Evolutionary conservation across 2,888 invertebrate genomes (phyloP).

Genomic region (Apodemia duryi): DNA sequence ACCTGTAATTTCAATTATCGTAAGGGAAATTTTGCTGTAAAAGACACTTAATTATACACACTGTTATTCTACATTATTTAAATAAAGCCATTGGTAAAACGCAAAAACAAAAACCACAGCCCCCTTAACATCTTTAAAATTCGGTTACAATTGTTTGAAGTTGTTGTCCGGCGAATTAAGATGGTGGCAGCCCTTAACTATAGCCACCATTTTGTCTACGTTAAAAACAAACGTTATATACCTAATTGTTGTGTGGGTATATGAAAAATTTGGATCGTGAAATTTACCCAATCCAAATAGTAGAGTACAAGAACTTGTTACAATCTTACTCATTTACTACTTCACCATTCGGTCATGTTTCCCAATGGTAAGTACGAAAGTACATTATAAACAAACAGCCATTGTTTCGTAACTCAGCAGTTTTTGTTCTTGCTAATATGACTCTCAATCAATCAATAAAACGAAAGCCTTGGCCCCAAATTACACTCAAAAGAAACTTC

Average conservation of each 20-base stretch:
- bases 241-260: not conserved
- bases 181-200: too few species aligned
- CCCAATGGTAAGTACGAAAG: not conserved
- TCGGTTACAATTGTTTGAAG: too few species aligned
- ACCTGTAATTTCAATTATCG: too few species aligned
- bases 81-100: too few species aligned
- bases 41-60: too few species aligned
- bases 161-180: too few species aligned
- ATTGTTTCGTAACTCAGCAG: conserved; percentile 6
- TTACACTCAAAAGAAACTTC: conserved; percentile 9
- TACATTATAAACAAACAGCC: conserved; percentile 5
- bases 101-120: too few species aligned
- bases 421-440: conserved; percentile 11
- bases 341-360: not conserved
- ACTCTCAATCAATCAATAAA: conserved; percentile 11
- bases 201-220: too few species aligned
- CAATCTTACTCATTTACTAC: not conserved
- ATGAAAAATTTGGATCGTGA: not conserved
- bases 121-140: too few species aligned
- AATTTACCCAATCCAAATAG: not conserved
- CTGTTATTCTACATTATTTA: too few species aligned
- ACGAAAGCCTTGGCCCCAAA: conserved; percentile 14
- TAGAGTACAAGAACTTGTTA: not conserved
- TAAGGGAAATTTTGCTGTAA: too few species aligned
- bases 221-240: too few species aligned